These are phyloP conservation scores for Marronus borbonicus DNA, from an alignment of 2,888 invertebrate species.

Conservation along the genomic window DNA sequence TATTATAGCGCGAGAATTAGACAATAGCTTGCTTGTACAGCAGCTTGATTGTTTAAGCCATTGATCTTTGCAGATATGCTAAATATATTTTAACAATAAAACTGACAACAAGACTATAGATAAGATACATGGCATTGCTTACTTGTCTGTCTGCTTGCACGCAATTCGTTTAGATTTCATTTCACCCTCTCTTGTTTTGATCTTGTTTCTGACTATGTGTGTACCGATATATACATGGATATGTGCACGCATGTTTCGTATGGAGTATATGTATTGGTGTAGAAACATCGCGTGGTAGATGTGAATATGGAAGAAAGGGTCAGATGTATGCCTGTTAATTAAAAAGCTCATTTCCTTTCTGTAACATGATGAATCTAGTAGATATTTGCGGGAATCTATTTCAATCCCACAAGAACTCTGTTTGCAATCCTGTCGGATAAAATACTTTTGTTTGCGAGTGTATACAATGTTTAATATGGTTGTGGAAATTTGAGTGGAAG, in stretches of 20 bases:
- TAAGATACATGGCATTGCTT: neutral
- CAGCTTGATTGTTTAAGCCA: too few relatives aligned
- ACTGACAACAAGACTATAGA: too few relatives aligned
- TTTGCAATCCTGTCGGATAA: too few relatives aligned
- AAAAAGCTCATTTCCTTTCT: constrained; percentile 52
- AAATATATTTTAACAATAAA: too few relatives aligned
- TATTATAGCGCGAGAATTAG: too few relatives aligned
- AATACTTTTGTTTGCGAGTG: too few relatives aligned
- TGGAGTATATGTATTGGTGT: neutral
- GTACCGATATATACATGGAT: neutral
- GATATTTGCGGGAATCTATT: too few relatives aligned
- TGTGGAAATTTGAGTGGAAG: too few relatives aligned
- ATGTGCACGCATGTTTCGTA: neutral
- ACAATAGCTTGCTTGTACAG: too few relatives aligned
- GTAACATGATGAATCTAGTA: constrained; percentile 1
- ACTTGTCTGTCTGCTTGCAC: constrained; percentile 63
- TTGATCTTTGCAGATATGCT: too few relatives aligned
- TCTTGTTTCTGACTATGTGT: constrained; percentile 14
- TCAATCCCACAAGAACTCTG: too few relatives aligned
- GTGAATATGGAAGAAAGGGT: constrained; percentile 25
- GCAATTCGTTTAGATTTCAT: constrained; percentile 61
- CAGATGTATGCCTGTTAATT: constrained; percentile 49
- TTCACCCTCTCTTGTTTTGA: constrained; percentile 51
- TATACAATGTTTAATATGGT: too few relatives aligned
- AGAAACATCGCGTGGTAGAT: constrained; percentile 15